phyloP scores from a whole-genome alignment of 2,797 vertebrate species.

The Chelon auratus region DNA sequence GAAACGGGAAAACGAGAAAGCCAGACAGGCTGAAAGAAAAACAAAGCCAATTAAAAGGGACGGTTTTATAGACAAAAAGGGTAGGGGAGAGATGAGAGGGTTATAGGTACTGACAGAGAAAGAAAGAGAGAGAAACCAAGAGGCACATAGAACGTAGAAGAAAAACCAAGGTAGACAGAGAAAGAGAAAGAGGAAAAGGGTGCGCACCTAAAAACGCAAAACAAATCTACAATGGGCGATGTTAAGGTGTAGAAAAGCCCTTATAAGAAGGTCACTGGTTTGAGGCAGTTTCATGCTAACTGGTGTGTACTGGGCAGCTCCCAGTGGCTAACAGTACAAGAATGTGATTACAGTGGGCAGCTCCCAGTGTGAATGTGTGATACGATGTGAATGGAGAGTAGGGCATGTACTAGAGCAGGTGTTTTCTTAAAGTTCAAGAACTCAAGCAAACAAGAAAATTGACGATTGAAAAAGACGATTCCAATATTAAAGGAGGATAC shows the following conservation, averaged over 20 bases:
- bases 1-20: not conserved
- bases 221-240: not conserved
- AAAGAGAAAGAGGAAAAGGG: constrained; percentile 8
- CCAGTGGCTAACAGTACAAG: constrained; percentile 21
- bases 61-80: constrained; percentile 32
- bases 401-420: not conserved
- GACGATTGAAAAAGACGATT: not conserved
- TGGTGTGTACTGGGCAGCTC: constrained; percentile 41
- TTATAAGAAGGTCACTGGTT: constrained; percentile 6
- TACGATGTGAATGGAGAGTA: constrained; percentile 23
- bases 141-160: not conserved
- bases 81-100: constrained; percentile 26
- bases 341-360: constrained; percentile 36
- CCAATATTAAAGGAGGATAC: not conserved
- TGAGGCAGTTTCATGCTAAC: constrained; percentile 1
- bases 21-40: constrained; percentile 44
- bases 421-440: not conserved
- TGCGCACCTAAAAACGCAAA: constrained; percentile 13
- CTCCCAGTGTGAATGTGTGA: constrained; percentile 28
- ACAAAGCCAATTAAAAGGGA: constrained; percentile 60
- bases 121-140: constrained; percentile 1
- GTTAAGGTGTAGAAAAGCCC: not conserved
- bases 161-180: constrained; percentile 15
- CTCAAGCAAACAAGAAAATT: constrained; percentile 17
- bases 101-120: constrained; percentile 45